phyloP scores from a whole-genome alignment of 2,113 vertebrate species.

The Gopherus flavomarginatus region DNA sequence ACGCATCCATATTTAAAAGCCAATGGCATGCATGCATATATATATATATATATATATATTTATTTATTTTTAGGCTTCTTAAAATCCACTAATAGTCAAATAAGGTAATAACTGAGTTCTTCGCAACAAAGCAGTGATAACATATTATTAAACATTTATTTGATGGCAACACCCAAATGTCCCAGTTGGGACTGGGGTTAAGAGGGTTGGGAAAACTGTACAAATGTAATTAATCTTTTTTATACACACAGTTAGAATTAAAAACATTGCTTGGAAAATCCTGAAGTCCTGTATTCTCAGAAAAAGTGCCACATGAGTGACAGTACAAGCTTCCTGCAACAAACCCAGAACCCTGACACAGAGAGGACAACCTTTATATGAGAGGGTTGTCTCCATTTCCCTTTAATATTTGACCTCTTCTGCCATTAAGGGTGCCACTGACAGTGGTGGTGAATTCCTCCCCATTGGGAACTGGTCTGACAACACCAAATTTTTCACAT shows the following conservation, averaged over 20 bases:
- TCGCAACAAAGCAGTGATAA: neutral
- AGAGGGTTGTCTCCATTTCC: neutral
- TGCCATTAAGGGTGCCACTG: neutral
- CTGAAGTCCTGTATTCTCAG: neutral
- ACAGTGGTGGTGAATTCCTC: neutral
- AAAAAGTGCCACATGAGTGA: neutral
- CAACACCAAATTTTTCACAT: neutral
- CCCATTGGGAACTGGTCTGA: neutral
- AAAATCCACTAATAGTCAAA: neutral
- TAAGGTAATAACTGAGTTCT: neutral
- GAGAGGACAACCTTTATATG: neutral
- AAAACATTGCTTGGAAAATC: neutral
- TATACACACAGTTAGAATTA: neutral
- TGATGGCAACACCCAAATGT: neutral
- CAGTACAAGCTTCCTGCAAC: neutral
- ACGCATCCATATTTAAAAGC: neutral
- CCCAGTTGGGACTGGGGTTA: slow-evolving; percentile 5
- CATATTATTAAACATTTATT: neutral
- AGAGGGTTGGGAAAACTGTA: neutral
- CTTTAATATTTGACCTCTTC: neutral
- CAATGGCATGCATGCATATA: neutral
- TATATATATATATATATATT: neutral
- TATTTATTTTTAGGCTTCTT: neutral
- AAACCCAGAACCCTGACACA: neutral
- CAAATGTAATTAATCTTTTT: neutral